Evolutionary conservation across 2,888 invertebrate genomes (phyloP), one percentile per base, ranked within the genome.

Genomic region (Lamproptera curius): DNA sequence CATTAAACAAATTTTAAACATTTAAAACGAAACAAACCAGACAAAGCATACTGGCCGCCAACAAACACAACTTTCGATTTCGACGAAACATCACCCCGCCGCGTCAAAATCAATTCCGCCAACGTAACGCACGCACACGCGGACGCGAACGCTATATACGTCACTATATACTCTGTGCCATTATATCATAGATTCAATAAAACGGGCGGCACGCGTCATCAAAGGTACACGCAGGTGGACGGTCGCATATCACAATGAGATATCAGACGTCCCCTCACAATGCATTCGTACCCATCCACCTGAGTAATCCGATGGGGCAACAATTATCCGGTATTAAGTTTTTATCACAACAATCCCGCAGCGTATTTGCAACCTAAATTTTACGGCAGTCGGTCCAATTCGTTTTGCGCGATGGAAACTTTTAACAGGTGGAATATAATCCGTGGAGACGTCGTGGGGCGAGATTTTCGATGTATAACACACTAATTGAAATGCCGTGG

Each of bases 351-450:
- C 45, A 9, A 40, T 50, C 48, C 46, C 49, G 14, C 53, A 42
- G 14, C 40, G 11, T 46, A 46, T 44, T 55, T 50, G 48, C 17
- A 37, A 38, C 50, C 51, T 49, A 53, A 54, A 58, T 54, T 54
- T 56, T 56, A 56, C 59, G 63, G 60, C 4, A 9, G 57, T 53
- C 67, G 57, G 57, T 66, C 67, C 69, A 71, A 75, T 74, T 38
- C 38, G 14, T 9, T 11, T 6, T 35, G 11, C 15, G 23, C 10
- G 4, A 1, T 26, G 10, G 58, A 60, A 65, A 70, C 73, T 74
- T 63, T 66, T 67, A 74, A 75, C 84, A 84, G 83, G 84, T 85
- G 70, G 62, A 62, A 70, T 71, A 76, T 80, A 74, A 83, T 82
- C 75, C 70, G 74, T 61, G 60, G 61, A 51, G 49, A 63, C 54